A percentile compares a stretch with the other conserved stretches of the same genome.
These are phyloP conservation scores for Argopecten irradians DNA, from an alignment of 1,140 invertebrate species.

Conservation along the genomic window DNA sequence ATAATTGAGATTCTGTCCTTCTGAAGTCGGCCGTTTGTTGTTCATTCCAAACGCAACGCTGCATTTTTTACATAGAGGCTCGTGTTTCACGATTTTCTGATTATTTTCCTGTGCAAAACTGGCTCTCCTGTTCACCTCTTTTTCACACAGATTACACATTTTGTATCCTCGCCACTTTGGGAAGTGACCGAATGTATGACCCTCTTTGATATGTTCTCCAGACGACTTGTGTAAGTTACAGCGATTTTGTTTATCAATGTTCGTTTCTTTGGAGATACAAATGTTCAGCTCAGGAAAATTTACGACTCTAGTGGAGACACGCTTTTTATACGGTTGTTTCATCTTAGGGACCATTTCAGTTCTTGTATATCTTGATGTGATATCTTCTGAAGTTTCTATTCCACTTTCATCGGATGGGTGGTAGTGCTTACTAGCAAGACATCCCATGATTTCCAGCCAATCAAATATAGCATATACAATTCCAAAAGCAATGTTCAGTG, in stretches of 20 bases:
- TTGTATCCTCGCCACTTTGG: slow-evolving; percentile 55
- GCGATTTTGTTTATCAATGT: background rate
- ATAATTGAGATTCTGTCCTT: slow-evolving; percentile 40
- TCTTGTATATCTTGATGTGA: background rate
- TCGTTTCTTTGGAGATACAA: background rate
- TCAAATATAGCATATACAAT: background rate
- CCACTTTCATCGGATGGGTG: background rate
- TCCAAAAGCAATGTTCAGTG: too few species aligned
- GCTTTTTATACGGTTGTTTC: background rate
- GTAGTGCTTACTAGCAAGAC: background rate
- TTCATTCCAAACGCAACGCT: slow-evolving; percentile 42
- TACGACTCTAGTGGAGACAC: background rate
- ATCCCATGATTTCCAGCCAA: background rate
- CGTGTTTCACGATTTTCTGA: slow-evolving; percentile 32
- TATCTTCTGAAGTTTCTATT: background rate
- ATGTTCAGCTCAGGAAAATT: background rate
- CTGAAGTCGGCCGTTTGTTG: slow-evolving; percentile 25
- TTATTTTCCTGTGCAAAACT: background rate
- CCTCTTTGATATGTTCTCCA: background rate
- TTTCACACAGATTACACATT: slow-evolving; percentile 47
- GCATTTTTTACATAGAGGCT: slow-evolving; percentile 49
- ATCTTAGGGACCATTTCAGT: background rate
- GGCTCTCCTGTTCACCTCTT: slow-evolving; percentile 29
- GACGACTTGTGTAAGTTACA: background rate
- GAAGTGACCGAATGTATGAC: slow-evolving; percentile 25